These are phyloP conservation scores for Platysternon megacephalum DNA, from an alignment of 2,113 vertebrate genomes.

Conservation along the genomic window DNA sequence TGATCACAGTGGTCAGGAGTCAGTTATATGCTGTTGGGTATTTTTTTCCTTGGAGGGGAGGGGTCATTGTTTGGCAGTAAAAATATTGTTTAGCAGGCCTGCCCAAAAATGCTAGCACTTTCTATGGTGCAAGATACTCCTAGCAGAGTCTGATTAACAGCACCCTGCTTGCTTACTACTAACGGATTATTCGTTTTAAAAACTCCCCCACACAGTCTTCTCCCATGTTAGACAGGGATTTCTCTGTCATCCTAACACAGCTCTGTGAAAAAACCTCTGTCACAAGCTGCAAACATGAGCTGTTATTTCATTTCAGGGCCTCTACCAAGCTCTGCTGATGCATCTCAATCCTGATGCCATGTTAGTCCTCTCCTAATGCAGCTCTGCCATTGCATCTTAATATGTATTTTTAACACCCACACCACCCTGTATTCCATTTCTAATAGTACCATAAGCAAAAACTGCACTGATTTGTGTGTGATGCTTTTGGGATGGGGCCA, in stretches of 20 bases:
- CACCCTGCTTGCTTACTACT: not conserved
- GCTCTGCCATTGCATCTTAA: not conserved
- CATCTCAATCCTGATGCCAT: not conserved
- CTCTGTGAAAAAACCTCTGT: not conserved
- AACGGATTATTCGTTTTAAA: not conserved
- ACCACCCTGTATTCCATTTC: not conserved
- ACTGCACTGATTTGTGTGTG: not conserved
- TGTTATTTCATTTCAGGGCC: not conserved
- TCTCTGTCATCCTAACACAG: not conserved
- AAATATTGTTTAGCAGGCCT: not conserved
- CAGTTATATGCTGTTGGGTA: not conserved
- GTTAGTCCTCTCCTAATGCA: not conserved
- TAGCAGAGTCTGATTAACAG: not conserved
- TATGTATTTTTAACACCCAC: not conserved
- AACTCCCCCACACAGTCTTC: not conserved
- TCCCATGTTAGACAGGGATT: not conserved
- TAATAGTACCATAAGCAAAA: not conserved
- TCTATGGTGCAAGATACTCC: not conserved
- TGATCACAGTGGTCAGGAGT: not conserved
- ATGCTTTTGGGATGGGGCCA: not conserved
- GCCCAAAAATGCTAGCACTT: not conserved
- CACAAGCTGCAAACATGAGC: not conserved
- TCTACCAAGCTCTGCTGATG: not conserved
- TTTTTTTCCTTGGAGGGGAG: not conserved
- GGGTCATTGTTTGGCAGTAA: not conserved